Evolutionary conservation across 2,888 invertebrate genomes (phyloP), one percentile per base, ranked within the genome.

Genomic region (Acronicta aceris): DNA sequence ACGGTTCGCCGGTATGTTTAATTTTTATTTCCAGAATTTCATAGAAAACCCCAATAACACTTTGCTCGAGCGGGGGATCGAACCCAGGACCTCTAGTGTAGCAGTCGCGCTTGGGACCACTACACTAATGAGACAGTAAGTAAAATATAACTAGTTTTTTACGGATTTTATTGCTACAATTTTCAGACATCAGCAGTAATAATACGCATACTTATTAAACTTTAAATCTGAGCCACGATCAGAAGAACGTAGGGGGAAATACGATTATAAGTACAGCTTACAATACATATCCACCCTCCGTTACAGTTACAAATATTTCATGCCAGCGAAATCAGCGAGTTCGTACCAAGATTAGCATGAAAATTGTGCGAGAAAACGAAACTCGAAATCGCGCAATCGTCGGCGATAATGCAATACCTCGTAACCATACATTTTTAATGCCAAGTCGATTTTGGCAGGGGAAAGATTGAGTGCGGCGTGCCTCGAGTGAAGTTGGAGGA

Each of bases 301-400:
- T 55, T 56, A 61, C 60, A 87, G 85, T 81, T 84, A 87, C 87
- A 89, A 89, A 90, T 89, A 91, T 91, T 91, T 89, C 86, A 89
- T 87, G 86, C 83, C 82, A 83, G 76, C 82, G 79, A 88, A 90
- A 90, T 90, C 90, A 89, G 88, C 87, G 84, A 82, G 83, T 84
- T 79, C 80, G 81, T 82, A 78, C 79, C 75, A 83, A 88, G 88
- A 91, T 91, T 91, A 91, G 86, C 89, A 90, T 90, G 88, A 89
- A 89, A 92, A 92, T 89, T 88, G 88, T 70, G 84, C 79, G 85
- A 83, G 87, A 81, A 84, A 88, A 86, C 86, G 86, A 85, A 81
- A 81, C 82, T 78, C 74, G 79, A 69, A 79, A 76, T 81, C 77
- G 72, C 77, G 85, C 83, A 87, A 84, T 64, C 65, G 61, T 55